Evolutionary conservation across 1,140 invertebrate species (phyloP), one percentile per base, ranked within the genome.

Genomic region (Trichonephila inaurata): DNA sequence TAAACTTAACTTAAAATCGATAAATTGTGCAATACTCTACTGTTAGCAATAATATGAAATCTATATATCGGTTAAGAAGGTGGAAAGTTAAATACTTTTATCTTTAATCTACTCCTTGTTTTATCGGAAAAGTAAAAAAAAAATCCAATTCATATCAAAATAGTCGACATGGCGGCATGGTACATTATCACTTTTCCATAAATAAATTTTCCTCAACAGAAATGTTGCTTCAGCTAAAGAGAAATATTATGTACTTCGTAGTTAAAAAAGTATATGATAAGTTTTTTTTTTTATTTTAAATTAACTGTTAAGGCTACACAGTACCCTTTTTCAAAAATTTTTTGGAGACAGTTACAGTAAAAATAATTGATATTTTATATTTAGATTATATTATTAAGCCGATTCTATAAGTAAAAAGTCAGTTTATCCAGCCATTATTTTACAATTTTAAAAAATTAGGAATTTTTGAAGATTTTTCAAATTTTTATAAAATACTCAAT

Each of bases 41-140:
- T 77, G 44, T 89, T 89, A 66, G 62, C 14, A 89, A 72, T 89
- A 89, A 77, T 28, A 24, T n/a, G 58, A 89, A 89, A 89, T 89
- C 88, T 77, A 77, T 77, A 89, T 58, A 89, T 77, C 72, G 66
- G 51, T 60, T 24, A 8, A 72, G 28, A 89, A 44, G 33, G 8
- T 21, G 40, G 3, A 19, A 44, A 28, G 33, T 88, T 66, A 88
- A 88, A 44, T 88, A 60, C 85, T 61, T 62, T 88, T 88, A 61
- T 66, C 86, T 64, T 88, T 64, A 88, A 66, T 51, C 60, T 24
- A 44, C 61, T 66, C 18, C 28, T 64, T 66, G 28, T 40, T 77
- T 77, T 40, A 77, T 77, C 7, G 28, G 72, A 33, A 77, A 77
- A 77, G 16, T 40, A 40, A 33, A 77, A 77, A 72, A 64, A 64